Percentiles rank a stretch among this genome's conserved stretches.
phyloP scores from a whole-genome alignment of 2,113 vertebrate genomes.

The Cyrtonyx montezumae region DNA sequence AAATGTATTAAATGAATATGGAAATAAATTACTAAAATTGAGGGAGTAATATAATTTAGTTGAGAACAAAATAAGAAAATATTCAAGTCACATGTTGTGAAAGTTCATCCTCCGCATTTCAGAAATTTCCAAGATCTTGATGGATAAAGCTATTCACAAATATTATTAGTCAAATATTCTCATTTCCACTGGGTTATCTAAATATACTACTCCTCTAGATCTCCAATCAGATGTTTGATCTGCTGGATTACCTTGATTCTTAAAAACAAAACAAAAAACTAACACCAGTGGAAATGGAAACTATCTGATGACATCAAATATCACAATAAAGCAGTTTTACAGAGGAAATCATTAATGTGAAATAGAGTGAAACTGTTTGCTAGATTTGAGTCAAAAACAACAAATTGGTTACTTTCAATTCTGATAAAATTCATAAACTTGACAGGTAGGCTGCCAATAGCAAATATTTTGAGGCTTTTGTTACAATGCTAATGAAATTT shows the following conservation, averaged over 20 bases:
- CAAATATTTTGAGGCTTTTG: neutral
- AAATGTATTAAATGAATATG: neutral
- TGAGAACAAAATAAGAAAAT: neutral
- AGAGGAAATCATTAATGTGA: neutral
- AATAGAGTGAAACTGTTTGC: neutral
- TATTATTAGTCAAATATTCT: neutral
- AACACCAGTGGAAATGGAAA: neutral
- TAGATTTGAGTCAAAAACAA: neutral
- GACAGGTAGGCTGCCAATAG: neutral
- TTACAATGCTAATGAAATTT: conserved; percentile 21
- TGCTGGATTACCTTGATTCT: neutral
- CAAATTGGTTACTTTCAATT: neutral
- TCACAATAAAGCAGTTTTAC: neutral
- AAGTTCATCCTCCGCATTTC: neutral
- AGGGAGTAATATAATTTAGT: neutral
- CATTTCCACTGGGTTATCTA: neutral
- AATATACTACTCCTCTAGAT: neutral
- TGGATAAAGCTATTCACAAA: neutral
- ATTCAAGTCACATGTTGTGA: neutral
- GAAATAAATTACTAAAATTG: neutral
- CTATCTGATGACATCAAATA: neutral
- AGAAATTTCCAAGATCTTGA: neutral
- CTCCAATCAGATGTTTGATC: neutral
- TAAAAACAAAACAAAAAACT: neutral
- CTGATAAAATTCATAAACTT: neutral